phyloP scores from a whole-genome alignment of 1,140 invertebrate genomes.

The Aporrectodea caliginosa region DNA sequence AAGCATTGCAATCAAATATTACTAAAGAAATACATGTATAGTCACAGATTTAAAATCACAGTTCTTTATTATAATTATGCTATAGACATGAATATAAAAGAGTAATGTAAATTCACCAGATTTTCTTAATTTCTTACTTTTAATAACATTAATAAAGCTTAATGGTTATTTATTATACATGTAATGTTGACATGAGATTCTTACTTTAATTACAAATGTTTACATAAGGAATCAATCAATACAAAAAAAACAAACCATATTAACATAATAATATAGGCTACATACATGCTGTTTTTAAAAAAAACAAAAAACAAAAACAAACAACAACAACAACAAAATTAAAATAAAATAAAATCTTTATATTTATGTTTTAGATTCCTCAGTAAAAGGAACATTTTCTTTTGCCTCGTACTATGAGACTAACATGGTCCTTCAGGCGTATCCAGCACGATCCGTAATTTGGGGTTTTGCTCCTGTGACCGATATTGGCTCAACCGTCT shows the following conservation, averaged over 20 bases:
- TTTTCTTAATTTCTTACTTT: no score
- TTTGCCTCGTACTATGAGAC: conserved; percentile 40
- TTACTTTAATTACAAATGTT: not conserved
- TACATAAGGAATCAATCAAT: not conserved
- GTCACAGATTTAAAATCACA: no score
- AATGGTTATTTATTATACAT: no score
- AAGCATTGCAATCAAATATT: no score
- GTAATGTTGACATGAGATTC: no score
- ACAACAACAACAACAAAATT: not conserved
- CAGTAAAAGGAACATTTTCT: not conserved
- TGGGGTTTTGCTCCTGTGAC: conserved; percentile 40
- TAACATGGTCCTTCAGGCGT: conserved; percentile 44
- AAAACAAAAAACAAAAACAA: no score
- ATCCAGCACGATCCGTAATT: conserved; percentile 34
- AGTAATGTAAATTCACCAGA: no score
- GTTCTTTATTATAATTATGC: no score
- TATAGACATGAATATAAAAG: no score
- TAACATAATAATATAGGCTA: not conserved
- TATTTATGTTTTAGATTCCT: not conserved
- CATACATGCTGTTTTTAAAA: not conserved
- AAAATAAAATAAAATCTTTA: not conserved
- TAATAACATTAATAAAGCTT: no score
- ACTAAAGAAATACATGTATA: no score
- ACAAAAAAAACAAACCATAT: not conserved
- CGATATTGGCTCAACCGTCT: conserved; percentile 35